Base-by-base conservation (phyloP, 2,113 vertebrate genomes). In the Myotis yumanensis region DNA sequence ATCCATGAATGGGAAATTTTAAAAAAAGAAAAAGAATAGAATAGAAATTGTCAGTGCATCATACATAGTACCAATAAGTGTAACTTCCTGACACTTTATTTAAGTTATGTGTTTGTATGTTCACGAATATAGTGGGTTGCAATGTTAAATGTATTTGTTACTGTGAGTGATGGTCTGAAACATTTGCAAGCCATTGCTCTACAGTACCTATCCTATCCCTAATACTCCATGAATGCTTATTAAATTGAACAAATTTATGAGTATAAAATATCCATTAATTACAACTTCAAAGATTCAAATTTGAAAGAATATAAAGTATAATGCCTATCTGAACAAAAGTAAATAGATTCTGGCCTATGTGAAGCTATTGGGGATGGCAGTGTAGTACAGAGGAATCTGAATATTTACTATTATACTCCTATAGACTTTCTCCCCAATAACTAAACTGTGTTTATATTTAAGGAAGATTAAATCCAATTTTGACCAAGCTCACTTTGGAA, bases 371-470 rank as follows among this genome's bases (percentile, higher is more conserved):
- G 3, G 23, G 1, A 28, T 4, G 0, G 12, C 4, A 20, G 23
- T 20, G 20, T 11, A 57, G 28, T 30, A 37, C 2, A 54, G 22
- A 91, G n/a, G 22, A 18, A 57, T 35, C 43, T 72, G 40, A 89
- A 18, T 84, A 80, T 75, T 83, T 68, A 72, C 23, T 77, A 11
- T 72, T 86, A 32, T 64, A 91, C 87, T 82, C 83, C 28, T 14
- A 72, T 25, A 77, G n/a, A 73, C 92, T 90, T 86, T 87, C 71
- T 94, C 54, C 25, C 81, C 66, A 90, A 35, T 54, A 75, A 71
- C 15, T 69, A 86, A 88, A 93, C 92, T 72, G 69, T 80, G 48
- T 83, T 89, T 48, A 6, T 37, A 77, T 66, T 91, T 96, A 95
- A 77, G 52, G 37, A 82, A 82, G 40, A 57, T 52, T 52, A 83